phyloP scores from a whole-genome alignment of 2,797 vertebrate species.

The Mallotus villosus region DNA sequence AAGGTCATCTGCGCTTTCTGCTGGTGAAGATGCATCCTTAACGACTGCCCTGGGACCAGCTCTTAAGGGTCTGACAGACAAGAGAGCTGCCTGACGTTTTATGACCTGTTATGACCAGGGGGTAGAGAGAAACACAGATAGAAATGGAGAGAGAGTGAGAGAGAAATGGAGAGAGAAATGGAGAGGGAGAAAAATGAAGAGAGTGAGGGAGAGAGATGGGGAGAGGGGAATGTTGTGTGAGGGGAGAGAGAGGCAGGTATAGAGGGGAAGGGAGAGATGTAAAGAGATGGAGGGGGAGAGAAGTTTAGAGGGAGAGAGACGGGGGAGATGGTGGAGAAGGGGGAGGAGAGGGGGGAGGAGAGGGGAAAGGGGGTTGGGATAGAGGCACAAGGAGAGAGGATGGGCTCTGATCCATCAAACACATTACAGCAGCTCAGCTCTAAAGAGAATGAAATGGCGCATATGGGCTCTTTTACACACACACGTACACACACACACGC shows the following conservation, averaged over 20 bases:
- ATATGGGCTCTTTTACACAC: background rate
- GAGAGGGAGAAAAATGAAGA: background rate
- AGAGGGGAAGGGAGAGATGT: background rate
- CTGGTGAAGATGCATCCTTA: background rate
- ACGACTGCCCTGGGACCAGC: background rate
- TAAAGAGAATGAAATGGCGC: conserved; percentile 3
- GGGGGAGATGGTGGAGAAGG: background rate
- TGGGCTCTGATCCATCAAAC: conserved; percentile 23
- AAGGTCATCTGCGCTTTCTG: background rate
- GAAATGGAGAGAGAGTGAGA: background rate
- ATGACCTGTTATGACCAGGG: background rate
- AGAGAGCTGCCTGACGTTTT: background rate
- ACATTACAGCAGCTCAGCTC: conserved; percentile 18
- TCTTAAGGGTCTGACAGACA: background rate
- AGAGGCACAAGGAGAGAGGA: conserved; percentile 13
- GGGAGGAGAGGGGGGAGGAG: background rate
- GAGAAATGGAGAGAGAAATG: background rate
- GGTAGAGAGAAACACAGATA: background rate
- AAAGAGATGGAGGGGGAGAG: background rate
- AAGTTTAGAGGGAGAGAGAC: background rate
- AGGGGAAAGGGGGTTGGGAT: background rate
- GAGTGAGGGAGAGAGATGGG: background rate
- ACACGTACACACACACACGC: background rate
- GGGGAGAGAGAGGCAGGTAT: background rate
- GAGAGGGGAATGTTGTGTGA: background rate